Base-by-base conservation (phyloP, 2,888 invertebrate genomes). In the Invenusta paracnida region DNA sequence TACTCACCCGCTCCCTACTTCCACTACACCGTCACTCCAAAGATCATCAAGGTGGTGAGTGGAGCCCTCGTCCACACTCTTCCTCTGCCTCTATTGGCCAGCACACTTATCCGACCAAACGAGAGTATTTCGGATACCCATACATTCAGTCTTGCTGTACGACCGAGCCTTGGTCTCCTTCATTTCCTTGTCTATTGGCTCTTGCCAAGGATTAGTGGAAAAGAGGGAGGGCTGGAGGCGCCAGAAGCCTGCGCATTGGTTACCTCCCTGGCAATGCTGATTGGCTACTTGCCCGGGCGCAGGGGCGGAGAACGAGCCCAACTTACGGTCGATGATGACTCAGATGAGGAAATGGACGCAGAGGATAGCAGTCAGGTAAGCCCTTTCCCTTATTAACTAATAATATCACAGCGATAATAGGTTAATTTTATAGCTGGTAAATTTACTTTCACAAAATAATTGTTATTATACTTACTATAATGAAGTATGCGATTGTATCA, bases 101-200 rank as follows among this genome's bases (percentile, higher is more conserved):
- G 11, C 73, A 73, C 11, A 2, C 73, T 73, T 25, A 73, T 73
- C 5, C 73, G 17, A 48, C 48, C 48, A 17, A 17, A 73, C 2
- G 17, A 2, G 73, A 73, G 27, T 23, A 48, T 48, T n/a, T n/a
- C n/a, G n/a, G n/a, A n/a, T n/a, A n/a, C 2, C 25, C 2, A 5
- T 23, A 23, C 73, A 5, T 73, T 73, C 27, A 13, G 17, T 5
- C 73, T 73, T 2, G 27, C 73, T 25, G 73, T 73, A 5, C 73
- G 73, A 23, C 11, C 73, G 11, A 73, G 73, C 25, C 25, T 73
- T 2, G 73, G 73, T 23, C 73, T 73, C 27, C 25, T 73, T 2
- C 73, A 73, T 23, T 23, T 73, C 73, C 73, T 73, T 23, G 25
- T 23, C 73, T 73, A n/a, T 73, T 73, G 73, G 73, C 73, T 73